Conservation (phyloP, 2,113 vertebrate species). For the Condylura cristata region DNA sequence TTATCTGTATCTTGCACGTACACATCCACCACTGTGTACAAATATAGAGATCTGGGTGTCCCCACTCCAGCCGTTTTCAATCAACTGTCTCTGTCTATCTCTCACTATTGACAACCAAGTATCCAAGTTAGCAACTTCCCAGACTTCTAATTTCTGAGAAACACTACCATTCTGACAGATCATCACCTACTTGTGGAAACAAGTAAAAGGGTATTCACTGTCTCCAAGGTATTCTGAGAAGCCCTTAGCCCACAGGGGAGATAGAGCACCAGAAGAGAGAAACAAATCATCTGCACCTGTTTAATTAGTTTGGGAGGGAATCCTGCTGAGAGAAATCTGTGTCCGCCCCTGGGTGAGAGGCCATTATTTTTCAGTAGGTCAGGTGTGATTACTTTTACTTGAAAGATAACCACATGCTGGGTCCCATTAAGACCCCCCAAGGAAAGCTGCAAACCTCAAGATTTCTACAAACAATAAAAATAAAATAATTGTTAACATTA, state of each 20-base stretch:
- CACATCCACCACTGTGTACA: neutral
- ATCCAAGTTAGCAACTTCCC: neutral
- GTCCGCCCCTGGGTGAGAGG: neutral
- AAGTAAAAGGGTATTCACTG: neutral
- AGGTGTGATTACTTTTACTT: neutral
- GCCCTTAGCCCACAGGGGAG: neutral
- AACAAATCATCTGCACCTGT: neutral
- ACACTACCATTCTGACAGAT: neutral
- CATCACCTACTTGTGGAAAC: neutral
- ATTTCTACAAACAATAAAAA: neutral
- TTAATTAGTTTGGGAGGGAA: neutral
- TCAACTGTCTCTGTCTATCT: neutral
- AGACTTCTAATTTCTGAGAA: neutral
- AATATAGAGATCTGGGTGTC: neutral
- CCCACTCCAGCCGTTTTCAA: neutral
- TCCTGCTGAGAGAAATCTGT: neutral
- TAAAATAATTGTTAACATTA: neutral
- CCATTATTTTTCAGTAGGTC: neutral
- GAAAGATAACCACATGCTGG: neutral
- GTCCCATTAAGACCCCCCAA: neutral
- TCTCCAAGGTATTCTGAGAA: neutral
- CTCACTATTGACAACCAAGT: neutral
- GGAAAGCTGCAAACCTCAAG: neutral
- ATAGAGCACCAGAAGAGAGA: neutral
- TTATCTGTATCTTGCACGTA: no score